Base-by-base conservation (phyloP, 2,888 invertebrate species). In the Salticus scenicus region DNA sequence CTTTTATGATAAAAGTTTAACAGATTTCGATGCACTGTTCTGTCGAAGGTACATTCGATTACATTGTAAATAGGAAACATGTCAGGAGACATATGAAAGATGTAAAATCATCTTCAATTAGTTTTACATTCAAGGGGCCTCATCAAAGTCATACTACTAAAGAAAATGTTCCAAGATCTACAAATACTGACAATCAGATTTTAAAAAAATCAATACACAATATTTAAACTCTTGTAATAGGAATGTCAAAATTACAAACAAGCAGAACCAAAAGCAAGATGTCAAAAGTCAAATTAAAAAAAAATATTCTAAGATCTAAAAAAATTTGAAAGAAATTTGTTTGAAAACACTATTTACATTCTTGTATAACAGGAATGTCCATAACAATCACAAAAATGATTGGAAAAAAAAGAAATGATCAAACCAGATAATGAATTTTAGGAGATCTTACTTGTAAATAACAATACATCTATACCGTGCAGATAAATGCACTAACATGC, bases 21-120 rank as follows among this genome's bases (percentile, higher is more conserved):
- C 27, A 31, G 70, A 81, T 37, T 81, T 82, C 81, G 81, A 82
- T 81, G 81, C 75, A 82, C 69, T 57, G 70, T 75, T 75, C 20
- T 37, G 69, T 70, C 37, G 41, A 75, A 75, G 75, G 80, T 80
- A 80, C 37, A 67, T 63, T 37, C 41, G 57, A 37, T 17, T 69
- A 42, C 12, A 67, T 20, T 27, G 51, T 51, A 70, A 57, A 71
- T 57, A 81, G 76, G 64, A 83, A 41, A 64, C 63, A 81, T 81
- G 12, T 70, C 24, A 57, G 57, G 57, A 57, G 24, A 57, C 24
- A 57, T 17, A 47, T 47, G 42, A 47, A 47, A 47, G 42, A 47
- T 47, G 42, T 47, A 47, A 10, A 10, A 10, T 14, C 42, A 47
- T 47, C 42, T 17, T 14, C 17, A 47, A 47, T 47, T 10, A 2